Evolutionary conservation across 2,797 vertebrate genomes (phyloP).

Genomic region (Glossophaga mutica): DNA sequence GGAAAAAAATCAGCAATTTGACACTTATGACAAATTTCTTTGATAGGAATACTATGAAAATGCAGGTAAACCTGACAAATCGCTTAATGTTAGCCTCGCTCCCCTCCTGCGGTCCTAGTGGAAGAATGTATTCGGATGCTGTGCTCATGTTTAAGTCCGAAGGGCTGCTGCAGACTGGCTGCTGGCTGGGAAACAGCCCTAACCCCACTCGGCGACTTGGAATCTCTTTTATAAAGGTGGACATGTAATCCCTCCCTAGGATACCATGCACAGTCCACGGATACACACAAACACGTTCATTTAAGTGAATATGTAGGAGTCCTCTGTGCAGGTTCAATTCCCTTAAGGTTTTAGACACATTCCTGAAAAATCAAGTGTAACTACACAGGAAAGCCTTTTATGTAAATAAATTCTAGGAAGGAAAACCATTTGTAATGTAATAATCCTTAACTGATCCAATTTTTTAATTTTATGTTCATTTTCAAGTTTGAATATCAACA

Average conservation of each 20-base stretch:
- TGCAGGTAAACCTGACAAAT: slow-evolving; percentile 52
- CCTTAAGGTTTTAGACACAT: not conserved
- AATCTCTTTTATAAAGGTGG: not conserved
- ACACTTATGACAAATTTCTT: slow-evolving; percentile 69
- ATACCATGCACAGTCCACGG: not conserved
- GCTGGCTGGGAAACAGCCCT: not conserved
- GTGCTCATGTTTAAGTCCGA: not conserved
- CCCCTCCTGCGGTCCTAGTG: slow-evolving; percentile 43
- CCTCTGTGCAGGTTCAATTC: not conserved
- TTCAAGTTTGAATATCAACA: slow-evolving; percentile 36
- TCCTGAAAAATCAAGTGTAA: not conserved
- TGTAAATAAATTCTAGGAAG: not conserved
- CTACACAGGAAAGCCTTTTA: not conserved
- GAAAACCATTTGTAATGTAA: not conserved
- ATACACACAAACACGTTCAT: not conserved
- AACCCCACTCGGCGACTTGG: not conserved
- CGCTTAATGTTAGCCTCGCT: slow-evolving; percentile 12
- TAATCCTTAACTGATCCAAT: not conserved
- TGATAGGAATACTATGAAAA: slow-evolving; percentile 69
- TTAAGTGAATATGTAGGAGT: not conserved
- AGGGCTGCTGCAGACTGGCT: not conserved
- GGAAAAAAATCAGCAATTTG: slow-evolving; percentile 71
- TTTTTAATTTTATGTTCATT: slow-evolving; percentile 35
- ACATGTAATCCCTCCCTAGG: not conserved
- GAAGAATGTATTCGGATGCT: not conserved